phyloP scores from a whole-genome alignment of 2,113 vertebrate species.

The Brachirus orientalis region DNA sequence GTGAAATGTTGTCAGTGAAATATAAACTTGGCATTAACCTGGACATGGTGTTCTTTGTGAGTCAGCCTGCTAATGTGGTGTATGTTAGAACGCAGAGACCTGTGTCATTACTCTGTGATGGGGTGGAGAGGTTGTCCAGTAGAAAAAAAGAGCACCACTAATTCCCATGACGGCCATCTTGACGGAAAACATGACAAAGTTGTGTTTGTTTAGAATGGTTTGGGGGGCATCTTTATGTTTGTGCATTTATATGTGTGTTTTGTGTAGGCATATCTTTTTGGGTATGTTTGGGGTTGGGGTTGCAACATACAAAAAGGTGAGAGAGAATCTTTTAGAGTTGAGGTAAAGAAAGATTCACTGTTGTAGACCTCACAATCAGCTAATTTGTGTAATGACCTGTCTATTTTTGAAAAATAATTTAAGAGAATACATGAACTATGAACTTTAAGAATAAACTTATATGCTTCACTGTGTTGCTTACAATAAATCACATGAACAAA shows the following conservation, averaged over 20 bases:
- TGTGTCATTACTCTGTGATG: conserved; percentile 60
- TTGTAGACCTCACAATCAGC: conserved; percentile 6
- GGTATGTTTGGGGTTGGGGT: conserved; percentile 25
- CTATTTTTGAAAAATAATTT: neutral
- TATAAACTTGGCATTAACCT: conserved; percentile 62
- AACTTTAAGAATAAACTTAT: no score
- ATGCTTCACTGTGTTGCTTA: no score
- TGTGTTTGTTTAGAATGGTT: conserved; percentile 52
- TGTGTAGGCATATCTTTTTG: conserved; percentile 17
- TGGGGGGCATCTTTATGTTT: conserved; percentile 36
- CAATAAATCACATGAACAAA: neutral
- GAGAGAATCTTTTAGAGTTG: conserved; percentile 39
- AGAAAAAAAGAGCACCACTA: conserved; percentile 51
- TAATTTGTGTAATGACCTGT: no score
- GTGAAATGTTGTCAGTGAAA: conserved; percentile 67
- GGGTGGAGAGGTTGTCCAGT: conserved; percentile 26
- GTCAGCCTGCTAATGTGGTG: conserved; percentile 68
- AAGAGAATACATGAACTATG: neutral
- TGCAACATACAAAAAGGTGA: no score
- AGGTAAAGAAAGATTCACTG: conserved; percentile 28
- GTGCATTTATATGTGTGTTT: conserved; percentile 41
- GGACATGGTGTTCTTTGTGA: conserved; percentile 63
- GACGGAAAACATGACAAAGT: conserved; percentile 68
- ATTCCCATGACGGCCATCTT: conserved; percentile 58
- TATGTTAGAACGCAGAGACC: conserved; percentile 60